These are phyloP conservation scores for Ophion ellenae DNA, from an alignment of 2,888 invertebrate species.

Conservation along the genomic window DNA sequence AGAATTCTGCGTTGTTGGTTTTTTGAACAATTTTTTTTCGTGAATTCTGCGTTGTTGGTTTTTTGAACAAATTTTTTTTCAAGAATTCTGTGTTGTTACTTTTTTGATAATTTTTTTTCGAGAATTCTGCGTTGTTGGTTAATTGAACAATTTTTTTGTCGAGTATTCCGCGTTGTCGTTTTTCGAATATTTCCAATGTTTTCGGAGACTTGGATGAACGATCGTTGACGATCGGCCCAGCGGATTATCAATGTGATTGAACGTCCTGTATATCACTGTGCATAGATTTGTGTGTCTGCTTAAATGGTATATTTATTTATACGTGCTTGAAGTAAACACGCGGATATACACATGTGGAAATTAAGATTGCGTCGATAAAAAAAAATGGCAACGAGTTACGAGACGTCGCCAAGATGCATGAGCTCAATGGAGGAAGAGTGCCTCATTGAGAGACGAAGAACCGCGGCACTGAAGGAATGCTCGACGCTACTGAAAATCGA, in stretches of 20 bases:
- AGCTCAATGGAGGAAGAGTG: slow-evolving; percentile 90
- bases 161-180: neutral
- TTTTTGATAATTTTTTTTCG: neutral
- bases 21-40: neutral
- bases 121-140: neutral
- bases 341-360: slow-evolving; percentile 23
- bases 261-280: too few relatives aligned
- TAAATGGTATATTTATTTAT: neutral
- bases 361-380: neutral
- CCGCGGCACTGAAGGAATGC: slow-evolving; percentile 87
- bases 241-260: too few relatives aligned
- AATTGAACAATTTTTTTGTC: neutral
- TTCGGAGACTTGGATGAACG: too few relatives aligned
- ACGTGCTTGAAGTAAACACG: neutral
- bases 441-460: slow-evolving; percentile 86
- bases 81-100: too few relatives aligned
- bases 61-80: too few relatives aligned
- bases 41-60: too few relatives aligned
- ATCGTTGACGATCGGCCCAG: too few relatives aligned
- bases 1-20: neutral
- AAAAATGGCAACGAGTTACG: slow-evolving; percentile 67
- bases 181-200: too few relatives aligned
- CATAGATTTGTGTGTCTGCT: neutral
- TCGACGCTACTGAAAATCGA: slow-evolving; percentile 88
- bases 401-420: slow-evolving; percentile 81